A percentile compares a stretch with the other conserved stretches of the same genome.
Conservation (phyloP, 2,113 vertebrate species). For the Protobothrops flavoviridis region DNA sequence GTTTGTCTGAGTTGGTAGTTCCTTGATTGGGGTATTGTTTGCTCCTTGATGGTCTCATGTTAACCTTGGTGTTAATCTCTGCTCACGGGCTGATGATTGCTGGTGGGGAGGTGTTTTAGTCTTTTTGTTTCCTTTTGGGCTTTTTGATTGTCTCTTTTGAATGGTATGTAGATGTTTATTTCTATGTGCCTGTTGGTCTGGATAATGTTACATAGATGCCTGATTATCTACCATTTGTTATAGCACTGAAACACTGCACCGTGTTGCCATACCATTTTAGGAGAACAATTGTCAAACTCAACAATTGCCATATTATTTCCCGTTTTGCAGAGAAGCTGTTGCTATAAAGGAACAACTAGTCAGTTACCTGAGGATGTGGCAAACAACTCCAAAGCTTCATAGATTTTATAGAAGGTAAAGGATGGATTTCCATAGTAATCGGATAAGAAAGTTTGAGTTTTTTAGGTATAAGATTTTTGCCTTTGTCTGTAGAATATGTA, state of each 20-base stretch:
- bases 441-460: background rate
- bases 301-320: background rate
- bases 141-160: background rate
- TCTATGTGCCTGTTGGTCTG: background rate
- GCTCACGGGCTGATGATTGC: background rate
- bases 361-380: background rate
- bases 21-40: background rate
- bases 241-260: background rate
- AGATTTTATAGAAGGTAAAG: background rate
- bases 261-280: background rate
- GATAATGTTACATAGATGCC: background rate
- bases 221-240: background rate
- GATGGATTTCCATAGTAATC: background rate
- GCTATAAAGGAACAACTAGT: background rate
- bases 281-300: background rate
- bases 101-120: background rate
- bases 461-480: background rate
- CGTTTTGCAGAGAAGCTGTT: background rate
- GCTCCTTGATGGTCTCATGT: background rate
- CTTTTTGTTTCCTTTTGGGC: background rate
- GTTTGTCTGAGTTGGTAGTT: background rate
- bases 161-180: background rate
- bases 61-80: background rate
- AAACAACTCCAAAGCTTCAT: background rate
- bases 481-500: background rate